phyloP scores from a whole-genome alignment of 2,113 vertebrate species.

The Pelobates fuscus region DNA sequence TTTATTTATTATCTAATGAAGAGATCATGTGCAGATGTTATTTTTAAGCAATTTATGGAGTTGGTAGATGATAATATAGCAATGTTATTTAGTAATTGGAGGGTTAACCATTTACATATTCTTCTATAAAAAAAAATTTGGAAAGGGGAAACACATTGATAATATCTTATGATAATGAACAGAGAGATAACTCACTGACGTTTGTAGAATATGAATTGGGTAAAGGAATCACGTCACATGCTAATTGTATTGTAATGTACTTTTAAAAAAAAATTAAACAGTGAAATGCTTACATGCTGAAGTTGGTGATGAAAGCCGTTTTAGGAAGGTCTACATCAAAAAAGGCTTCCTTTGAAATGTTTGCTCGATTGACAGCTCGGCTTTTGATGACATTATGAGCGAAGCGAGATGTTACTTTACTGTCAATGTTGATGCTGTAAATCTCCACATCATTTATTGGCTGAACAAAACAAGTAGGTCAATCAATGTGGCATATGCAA shows the following conservation, averaged over 20 bases:
- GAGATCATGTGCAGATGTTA: too few relatives aligned
- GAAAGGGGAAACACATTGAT: too few relatives aligned
- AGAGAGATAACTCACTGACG: too few relatives aligned
- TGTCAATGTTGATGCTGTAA: conserved; percentile 85
- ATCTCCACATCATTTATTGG: conserved; percentile 72
- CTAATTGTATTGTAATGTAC: neutral
- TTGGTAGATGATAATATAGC: too few relatives aligned
- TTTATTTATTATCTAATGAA: too few relatives aligned
- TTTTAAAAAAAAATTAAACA: neutral
- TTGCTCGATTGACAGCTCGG: conserved; percentile 77
- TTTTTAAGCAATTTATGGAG: too few relatives aligned
- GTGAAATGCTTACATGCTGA: conserved; percentile 78
- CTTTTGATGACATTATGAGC: conserved; percentile 88
- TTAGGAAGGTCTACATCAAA: conserved; percentile 91
- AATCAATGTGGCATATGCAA: neutral
- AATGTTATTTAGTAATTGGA: too few relatives aligned
- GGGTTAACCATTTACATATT: too few relatives aligned
- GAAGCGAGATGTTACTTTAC: conserved; percentile 84
- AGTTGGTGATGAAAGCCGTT: conserved; percentile 91
- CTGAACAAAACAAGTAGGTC: conserved; percentile 58
- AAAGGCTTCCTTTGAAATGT: conserved; percentile 74
- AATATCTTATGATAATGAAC: too few relatives aligned
- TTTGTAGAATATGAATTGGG: too few relatives aligned
- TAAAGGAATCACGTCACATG: too few relatives aligned
- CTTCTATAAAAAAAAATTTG: too few relatives aligned